Evolutionary conservation across 2,113 vertebrate genomes (phyloP).

Genomic region (Panthera leo): DNA sequence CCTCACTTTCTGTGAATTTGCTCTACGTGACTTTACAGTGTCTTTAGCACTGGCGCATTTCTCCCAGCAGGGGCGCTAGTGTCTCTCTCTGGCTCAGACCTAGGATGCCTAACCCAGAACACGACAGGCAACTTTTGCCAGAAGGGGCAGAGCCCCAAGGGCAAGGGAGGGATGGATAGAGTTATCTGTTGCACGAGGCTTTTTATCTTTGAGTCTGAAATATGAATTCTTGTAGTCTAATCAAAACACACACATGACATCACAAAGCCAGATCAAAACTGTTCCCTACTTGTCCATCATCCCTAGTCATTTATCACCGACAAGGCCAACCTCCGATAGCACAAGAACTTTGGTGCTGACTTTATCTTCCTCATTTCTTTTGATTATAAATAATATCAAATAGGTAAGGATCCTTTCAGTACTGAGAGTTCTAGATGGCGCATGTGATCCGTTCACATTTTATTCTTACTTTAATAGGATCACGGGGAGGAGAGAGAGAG

Average conservation of each 20-base stretch:
- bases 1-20: background rate
- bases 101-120: background rate
- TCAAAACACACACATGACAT: background rate
- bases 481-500: background rate
- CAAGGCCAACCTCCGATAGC: background rate
- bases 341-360: background rate
- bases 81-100: background rate
- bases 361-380: constrained; percentile 15
- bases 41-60: background rate
- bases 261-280: background rate
- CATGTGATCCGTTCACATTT: background rate
- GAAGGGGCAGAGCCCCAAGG: background rate
- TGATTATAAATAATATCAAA: constrained; percentile 1
- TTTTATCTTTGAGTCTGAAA: constrained; percentile 13
- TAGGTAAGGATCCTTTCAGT: background rate
- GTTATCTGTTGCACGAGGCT: background rate
- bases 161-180: background rate
- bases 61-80: background rate
- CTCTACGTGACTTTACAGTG: background rate
- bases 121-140: background rate
- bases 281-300: background rate
- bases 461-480: background rate
- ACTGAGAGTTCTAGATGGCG: background rate
- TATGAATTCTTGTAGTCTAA: background rate
- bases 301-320: background rate